Conservation (phyloP, 2,797 vertebrate species). For the Halcyon chelicuti region DNA sequence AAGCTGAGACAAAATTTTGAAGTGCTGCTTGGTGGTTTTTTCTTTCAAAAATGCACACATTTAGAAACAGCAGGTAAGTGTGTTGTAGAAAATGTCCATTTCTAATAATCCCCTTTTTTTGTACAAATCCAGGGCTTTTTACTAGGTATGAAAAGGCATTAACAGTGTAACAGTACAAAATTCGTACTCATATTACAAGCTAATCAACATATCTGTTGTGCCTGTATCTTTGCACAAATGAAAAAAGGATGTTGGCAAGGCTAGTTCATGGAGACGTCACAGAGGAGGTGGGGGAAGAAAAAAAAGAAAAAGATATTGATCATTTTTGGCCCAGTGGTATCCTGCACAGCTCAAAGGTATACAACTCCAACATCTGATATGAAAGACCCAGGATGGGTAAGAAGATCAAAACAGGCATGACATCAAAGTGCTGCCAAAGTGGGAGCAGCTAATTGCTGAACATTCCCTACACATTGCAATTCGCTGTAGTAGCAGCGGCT, state of each 20-base stretch:
- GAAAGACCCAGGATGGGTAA: background rate
- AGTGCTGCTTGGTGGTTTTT: background rate
- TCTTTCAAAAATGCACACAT: background rate
- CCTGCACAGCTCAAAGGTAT: background rate
- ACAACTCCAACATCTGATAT: background rate
- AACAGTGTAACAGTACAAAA: background rate
- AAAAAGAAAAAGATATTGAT: background rate
- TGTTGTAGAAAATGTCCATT: background rate
- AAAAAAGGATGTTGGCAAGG: background rate
- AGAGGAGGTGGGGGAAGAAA: rapidly evolving
- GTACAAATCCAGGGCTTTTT: background rate
- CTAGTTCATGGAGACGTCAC: background rate
- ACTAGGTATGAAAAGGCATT: background rate
- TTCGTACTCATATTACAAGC: background rate
- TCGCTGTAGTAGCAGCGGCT: background rate
- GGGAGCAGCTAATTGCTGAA: background rate
- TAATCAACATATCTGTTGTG: background rate
- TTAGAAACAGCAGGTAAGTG: background rate
- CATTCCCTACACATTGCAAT: background rate
- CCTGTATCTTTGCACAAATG: background rate
- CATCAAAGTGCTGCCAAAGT: constrained; percentile 6
- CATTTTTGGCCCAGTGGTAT: background rate
- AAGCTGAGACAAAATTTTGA: background rate
- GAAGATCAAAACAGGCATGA: background rate
- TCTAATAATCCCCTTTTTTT: background rate